Base-by-base conservation (phyloP, 2,797 vertebrate genomes). In the Sebastes steindachneri region DNA sequence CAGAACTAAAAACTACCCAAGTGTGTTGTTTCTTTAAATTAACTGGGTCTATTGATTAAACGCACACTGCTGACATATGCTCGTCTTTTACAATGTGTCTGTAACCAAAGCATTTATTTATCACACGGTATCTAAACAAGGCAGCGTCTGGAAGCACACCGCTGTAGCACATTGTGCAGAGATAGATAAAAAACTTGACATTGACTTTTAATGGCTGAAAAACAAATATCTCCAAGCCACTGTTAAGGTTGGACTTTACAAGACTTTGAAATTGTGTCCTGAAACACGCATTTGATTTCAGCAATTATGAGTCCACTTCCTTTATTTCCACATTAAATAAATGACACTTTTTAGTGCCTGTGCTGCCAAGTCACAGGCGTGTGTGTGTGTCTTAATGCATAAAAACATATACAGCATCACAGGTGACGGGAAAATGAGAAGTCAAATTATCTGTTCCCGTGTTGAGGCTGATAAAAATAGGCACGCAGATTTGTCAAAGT, bases 41-140 rank as follows among this genome's bases (percentile, higher is more conserved):
- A 79, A 76, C 57, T 33, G 74, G 6, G 6, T 63, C 26, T 55
- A 80, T 84, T 73, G 82, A 85, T 86, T 78, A 28, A 29, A 69
- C 2, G 1, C 29, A 78, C 54, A 31, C 19, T 71, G 60, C 78
- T 75, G 88, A 76, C 77, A 67, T n/a, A 14, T 28, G 19, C 77
- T 73, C 2, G 10, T 80, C 68, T 79, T 79, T 31, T 62, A 54
- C 71, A 83, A 3, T 11, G 60, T 70, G 29, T 80, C 64, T 79
- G 55, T 48, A 79, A 70, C 62, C 15, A 68, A 68, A 58, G 7
- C 57, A 41, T 74, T 82, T 83, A 64, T 57, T 41, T 15, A 67
- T 79, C 53, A 58, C 54, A 33, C 3, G 26, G 12, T 59, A 29
- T 78, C 33, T 28, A 25, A 48, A 33, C 19, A 19, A 23, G 25